Conservation (phyloP, 2,113 vertebrate genomes). For the Anarhynchus alexandrinus region DNA sequence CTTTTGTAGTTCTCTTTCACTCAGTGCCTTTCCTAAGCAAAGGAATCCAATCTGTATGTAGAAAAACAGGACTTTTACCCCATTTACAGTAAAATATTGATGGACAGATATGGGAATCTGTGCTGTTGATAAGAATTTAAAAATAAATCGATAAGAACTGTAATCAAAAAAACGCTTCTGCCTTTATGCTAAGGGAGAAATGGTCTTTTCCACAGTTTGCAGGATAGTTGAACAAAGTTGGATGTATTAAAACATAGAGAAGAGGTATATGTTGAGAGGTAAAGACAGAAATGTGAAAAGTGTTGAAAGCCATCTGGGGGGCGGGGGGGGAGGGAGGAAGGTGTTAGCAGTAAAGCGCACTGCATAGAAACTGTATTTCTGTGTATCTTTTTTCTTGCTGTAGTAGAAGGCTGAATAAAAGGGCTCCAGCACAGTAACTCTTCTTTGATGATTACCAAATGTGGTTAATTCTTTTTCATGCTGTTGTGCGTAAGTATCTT, state of each 20-base stretch:
- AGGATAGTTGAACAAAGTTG: background rate
- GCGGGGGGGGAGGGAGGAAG: background rate
- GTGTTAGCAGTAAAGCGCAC: background rate
- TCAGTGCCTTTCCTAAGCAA: background rate
- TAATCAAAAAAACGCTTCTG: background rate
- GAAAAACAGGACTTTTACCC: background rate
- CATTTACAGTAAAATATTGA: background rate
- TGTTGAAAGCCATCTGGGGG: background rate
- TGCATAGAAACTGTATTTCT: background rate
- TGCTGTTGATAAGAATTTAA: background rate
- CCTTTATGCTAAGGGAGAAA: background rate
- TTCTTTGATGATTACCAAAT: background rate
- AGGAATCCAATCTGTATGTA: background rate
- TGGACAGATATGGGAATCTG: background rate
- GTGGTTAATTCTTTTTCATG: background rate
- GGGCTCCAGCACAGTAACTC: background rate
- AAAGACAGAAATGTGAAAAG: background rate
- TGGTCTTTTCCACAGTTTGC: background rate
- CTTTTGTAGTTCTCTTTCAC: background rate
- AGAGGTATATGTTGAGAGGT: background rate
- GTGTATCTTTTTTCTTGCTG: background rate
- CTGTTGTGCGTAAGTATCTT: background rate
- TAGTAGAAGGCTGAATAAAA: background rate
- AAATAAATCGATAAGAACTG: background rate
- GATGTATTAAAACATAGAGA: background rate